Percentiles rank a stretch among this genome's conserved stretches.
These are phyloP conservation scores for Ganaspis sp. DNA, from an alignment of 1,140 invertebrate species.

Conservation along the genomic window DNA sequence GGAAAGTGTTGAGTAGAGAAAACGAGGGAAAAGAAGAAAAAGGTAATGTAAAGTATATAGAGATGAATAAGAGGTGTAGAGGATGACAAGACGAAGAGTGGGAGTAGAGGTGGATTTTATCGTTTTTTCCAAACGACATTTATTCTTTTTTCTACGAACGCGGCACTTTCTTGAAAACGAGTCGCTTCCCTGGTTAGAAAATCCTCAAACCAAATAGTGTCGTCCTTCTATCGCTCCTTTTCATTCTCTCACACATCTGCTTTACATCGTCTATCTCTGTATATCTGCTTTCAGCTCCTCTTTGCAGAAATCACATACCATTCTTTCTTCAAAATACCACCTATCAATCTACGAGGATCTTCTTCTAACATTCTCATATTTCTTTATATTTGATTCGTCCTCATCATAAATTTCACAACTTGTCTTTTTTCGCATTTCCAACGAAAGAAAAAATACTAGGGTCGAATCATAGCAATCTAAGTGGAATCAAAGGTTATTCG, in stretches of 20 bases:
- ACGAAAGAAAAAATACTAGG: background rate
- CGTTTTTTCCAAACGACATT: background rate
- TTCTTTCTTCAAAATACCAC: conserved; percentile 7
- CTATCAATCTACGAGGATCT: background rate
- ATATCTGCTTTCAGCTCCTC: conserved; percentile 11
- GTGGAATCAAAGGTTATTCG: background rate
- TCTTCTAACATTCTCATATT: background rate
- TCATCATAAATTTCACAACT: background rate
- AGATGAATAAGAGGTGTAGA: background rate
- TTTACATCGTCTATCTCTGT: conserved; percentile 4
- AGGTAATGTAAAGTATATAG: background rate
- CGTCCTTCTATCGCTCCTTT: background rate
- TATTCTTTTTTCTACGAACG: background rate
- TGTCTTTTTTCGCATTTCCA: background rate
- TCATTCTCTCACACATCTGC: background rate
- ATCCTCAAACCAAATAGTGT: conserved; percentile 24
- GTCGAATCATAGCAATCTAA: background rate
- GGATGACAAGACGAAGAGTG: background rate
- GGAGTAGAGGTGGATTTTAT: background rate
- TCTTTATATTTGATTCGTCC: background rate
- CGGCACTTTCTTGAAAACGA: background rate
- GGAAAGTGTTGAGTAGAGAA: no score
- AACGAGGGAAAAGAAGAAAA: background rate
- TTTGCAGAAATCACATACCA: conserved; percentile 1
- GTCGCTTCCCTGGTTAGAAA: background rate